Conservation (phyloP, 1,140 invertebrate species). For the Drosophila leontia region DNA sequence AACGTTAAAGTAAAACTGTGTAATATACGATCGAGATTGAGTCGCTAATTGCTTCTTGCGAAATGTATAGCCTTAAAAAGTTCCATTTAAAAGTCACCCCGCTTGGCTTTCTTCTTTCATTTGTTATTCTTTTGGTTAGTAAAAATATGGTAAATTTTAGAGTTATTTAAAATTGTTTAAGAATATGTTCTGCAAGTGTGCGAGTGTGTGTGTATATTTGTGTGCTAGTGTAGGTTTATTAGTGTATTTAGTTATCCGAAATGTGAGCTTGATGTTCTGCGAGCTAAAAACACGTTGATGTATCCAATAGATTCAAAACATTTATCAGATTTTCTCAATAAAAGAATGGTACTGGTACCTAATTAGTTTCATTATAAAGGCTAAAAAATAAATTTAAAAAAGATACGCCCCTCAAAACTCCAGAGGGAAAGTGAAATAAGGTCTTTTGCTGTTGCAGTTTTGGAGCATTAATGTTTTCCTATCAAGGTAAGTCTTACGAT, state of each 20-base stretch:
- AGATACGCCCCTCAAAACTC: conserved; percentile 13
- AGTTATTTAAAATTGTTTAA: conserved; percentile 60
- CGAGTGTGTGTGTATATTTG: conserved; percentile 16
- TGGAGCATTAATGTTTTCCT: conserved; percentile 44
- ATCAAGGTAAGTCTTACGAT: conserved; percentile 67
- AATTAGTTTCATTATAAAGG: conserved; percentile 20
- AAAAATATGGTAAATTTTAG: conserved; percentile 60
- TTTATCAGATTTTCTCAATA: conserved; percentile 24
- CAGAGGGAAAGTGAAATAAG: conserved; percentile 44
- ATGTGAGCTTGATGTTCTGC: conserved; percentile 39
- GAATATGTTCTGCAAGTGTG: conserved; percentile 33
- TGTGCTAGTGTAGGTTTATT: conserved; percentile 22
- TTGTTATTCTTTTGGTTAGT: conserved; percentile 36
- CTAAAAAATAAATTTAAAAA: conserved; percentile 54
- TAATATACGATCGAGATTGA: conserved; percentile 55
- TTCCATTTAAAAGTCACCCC: conserved; percentile 59
- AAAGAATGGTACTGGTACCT: conserved; percentile 18
- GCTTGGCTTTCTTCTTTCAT: conserved; percentile 22
- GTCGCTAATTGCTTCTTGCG: conserved; percentile 59
- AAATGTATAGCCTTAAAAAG: conserved; percentile 61
- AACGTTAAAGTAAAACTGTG: conserved; percentile 75
- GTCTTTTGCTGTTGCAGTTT: conserved; percentile 25
- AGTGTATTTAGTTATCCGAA: conserved; percentile 37
- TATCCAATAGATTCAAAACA: conserved; percentile 41
- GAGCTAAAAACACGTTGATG: conserved; percentile 51